These are phyloP conservation scores for Ooceraea biroi DNA, from an alignment of 1,140 invertebrate species.

Conservation along the genomic window DNA sequence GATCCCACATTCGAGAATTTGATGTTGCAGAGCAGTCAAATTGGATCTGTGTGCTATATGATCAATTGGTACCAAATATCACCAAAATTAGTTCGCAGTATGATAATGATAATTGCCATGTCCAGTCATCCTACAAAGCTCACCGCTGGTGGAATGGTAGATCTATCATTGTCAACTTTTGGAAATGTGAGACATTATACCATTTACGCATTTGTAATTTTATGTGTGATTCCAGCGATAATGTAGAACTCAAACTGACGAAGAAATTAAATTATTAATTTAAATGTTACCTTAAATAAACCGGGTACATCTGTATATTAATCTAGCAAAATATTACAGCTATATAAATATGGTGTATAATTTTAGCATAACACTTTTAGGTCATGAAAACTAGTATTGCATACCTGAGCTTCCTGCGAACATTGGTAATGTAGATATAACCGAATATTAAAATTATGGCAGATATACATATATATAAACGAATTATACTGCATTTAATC, in stretches of 20 bases:
- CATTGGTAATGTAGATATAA: constrained; percentile 46
- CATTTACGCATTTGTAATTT: too few species aligned
- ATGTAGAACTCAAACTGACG: too few species aligned
- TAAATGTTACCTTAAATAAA: too few species aligned
- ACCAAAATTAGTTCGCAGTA: constrained; percentile 44
- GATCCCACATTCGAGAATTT: background rate
- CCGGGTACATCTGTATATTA: too few species aligned
- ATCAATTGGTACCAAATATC: constrained; percentile 76
- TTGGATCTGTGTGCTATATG: constrained; percentile 68
- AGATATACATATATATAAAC: background rate
- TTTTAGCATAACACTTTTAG: constrained; percentile 35
- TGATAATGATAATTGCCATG: constrained; percentile 73
- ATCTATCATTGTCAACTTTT: constrained; percentile 66
- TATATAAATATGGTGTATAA: background rate
- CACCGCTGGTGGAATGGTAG: constrained; percentile 75
- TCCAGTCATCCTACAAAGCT: constrained; percentile 70
- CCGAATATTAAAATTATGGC: background rate
- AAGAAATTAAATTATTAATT: too few species aligned
- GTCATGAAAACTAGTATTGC: constrained; percentile 49
- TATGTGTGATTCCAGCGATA: too few species aligned
- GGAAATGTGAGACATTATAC: constrained; percentile 50
- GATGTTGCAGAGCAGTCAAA: constrained; percentile 66
- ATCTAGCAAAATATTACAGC: background rate
- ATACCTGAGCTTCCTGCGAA: constrained; percentile 50
- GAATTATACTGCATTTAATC: background rate